Evolutionary conservation across 2,797 vertebrate genomes (phyloP).

Genomic region (Halcyon smyrnensis): DNA sequence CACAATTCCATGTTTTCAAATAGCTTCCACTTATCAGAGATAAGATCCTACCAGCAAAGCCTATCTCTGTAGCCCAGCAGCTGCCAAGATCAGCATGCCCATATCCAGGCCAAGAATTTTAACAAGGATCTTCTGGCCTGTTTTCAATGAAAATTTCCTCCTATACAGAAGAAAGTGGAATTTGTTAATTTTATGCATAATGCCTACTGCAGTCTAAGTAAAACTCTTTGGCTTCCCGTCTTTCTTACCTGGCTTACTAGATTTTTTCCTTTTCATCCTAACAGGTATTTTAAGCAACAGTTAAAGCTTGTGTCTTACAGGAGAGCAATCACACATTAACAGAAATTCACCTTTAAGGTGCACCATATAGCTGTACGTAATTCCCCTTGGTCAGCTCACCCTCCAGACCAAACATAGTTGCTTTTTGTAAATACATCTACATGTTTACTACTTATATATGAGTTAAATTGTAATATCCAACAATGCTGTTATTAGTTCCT

Average conservation of each 20-base stretch:
- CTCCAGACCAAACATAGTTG: background rate
- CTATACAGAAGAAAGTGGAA: conserved; percentile 11
- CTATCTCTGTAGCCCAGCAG: conserved; percentile 24
- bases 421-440: background rate
- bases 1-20: conserved; percentile 14
- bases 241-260: background rate
- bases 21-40: conserved; percentile 19
- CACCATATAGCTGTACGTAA: too few relatives aligned
- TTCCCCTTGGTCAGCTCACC: background rate
- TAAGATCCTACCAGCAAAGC: conserved; percentile 42
- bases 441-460: fast-evolving
- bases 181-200: conserved; percentile 16
- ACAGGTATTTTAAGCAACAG: background rate
- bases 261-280: background rate
- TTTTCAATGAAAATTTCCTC: conserved; percentile 43
- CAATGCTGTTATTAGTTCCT: background rate
- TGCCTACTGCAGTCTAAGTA: background rate
- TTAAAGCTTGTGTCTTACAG: background rate
- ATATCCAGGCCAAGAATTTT: conserved; percentile 48
- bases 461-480: background rate
- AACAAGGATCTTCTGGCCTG: conserved; percentile 46
- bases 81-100: conserved; percentile 49
- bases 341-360: background rate
- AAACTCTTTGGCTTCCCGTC: background rate
- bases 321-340: background rate